These are phyloP conservation scores for Marisa cornuarietis DNA, from an alignment of 1,140 invertebrate species.

Conservation along the genomic window DNA sequence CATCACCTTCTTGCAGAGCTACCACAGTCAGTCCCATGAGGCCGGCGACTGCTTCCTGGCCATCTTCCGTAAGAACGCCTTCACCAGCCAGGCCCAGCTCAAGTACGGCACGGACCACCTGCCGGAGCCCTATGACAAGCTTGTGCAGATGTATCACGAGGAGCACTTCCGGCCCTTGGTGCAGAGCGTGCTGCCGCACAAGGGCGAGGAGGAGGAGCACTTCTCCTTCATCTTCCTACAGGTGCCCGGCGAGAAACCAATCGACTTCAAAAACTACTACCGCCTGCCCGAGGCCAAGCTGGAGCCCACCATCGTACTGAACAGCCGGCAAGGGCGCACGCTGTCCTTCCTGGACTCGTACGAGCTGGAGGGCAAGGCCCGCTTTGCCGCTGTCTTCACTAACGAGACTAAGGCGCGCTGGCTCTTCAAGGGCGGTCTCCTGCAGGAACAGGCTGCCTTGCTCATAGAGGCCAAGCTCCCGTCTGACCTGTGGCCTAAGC, in stretches of 20 bases:
- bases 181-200: constrained; percentile 47
- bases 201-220: constrained; percentile 43
- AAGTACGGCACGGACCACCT: constrained; percentile 54
- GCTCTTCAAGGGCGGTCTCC: constrained; percentile 35
- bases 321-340: constrained; percentile 34
- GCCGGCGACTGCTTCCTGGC: constrained; percentile 47
- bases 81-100: constrained; percentile 44
- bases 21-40: constrained; percentile 48
- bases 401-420: constrained; percentile 40
- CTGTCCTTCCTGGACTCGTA: constrained; percentile 54
- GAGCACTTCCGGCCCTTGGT: constrained; percentile 51
- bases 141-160: constrained; percentile 51
- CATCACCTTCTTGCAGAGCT: constrained; percentile 57
- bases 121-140: constrained; percentile 52
- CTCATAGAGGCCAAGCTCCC: constrained; percentile 35
- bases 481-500: constrained; percentile 37
- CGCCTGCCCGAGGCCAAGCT: constrained; percentile 38
- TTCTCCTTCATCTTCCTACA: constrained; percentile 57
- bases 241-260: constrained; percentile 25
- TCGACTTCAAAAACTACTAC: constrained; percentile 48
- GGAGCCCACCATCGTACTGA: constrained; percentile 34
- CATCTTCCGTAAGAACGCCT: constrained; percentile 48
- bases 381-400: constrained; percentile 55
- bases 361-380: constrained; percentile 45
- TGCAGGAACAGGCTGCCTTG: constrained; percentile 27